Evolutionary conservation across 2,797 vertebrate species (phyloP).

Genomic region (Rhabdophis nuchalis): DNA sequence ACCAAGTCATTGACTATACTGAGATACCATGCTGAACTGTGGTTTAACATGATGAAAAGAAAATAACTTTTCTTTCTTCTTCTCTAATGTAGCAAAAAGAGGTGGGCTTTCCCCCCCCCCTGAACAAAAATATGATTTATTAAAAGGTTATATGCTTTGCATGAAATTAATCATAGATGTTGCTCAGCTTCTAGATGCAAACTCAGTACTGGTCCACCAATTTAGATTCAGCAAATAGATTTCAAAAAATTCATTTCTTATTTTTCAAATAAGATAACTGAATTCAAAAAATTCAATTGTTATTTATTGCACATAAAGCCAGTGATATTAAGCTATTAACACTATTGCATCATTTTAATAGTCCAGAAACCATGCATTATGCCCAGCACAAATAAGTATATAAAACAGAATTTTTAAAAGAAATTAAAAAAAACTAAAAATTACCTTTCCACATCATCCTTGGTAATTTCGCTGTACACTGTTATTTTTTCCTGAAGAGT

Average conservation of each 20-base stretch:
- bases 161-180: background rate
- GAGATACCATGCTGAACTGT: background rate
- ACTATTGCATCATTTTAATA: background rate
- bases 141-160: background rate
- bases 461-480: slow-evolving; percentile 62
- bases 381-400: background rate
- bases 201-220: background rate
- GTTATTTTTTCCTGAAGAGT: slow-evolving; percentile 75
- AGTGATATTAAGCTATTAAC: background rate
- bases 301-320: background rate
- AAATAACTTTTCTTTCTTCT: background rate
- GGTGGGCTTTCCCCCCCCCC: background rate
- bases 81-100: no score
- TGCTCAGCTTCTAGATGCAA: background rate
- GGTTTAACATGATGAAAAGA: background rate
- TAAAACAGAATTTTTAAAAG: background rate
- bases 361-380: background rate
- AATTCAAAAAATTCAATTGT: background rate
- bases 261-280: background rate
- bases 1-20: background rate
- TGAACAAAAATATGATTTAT: background rate
- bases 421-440: no score
- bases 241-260: background rate
- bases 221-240: background rate
- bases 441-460: slow-evolving; percentile 77